A percentile compares a stretch with the other conserved stretches of the same genome.
These are phyloP conservation scores for Protobothrops flavoviridis DNA, from an alignment of 2,113 vertebrate species.

Conservation along the genomic window DNA sequence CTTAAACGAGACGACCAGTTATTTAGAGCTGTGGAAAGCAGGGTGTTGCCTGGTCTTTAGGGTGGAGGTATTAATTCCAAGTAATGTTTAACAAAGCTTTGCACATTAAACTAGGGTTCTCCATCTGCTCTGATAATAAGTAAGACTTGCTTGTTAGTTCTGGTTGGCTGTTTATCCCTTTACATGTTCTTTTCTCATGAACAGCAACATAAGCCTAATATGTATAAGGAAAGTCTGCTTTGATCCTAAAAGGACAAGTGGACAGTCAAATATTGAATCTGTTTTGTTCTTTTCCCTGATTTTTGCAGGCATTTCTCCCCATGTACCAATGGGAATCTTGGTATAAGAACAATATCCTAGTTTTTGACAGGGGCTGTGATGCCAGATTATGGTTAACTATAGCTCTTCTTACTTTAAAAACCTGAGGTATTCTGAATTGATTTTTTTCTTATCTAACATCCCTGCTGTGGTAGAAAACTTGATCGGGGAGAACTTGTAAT, in stretches of 20 bases:
- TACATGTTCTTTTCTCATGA: not conserved
- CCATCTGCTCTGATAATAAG: conserved; percentile 3
- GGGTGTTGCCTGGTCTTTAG: not conserved
- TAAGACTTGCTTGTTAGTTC: not conserved
- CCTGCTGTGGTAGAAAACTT: not conserved
- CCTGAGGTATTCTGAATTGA: not conserved
- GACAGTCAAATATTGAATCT: not conserved
- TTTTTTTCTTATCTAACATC: not conserved
- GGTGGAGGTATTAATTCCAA: not conserved
- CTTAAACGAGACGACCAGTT: not conserved
- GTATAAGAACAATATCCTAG: not conserved
- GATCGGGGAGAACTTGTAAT: not conserved
- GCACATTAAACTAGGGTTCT: not conserved
- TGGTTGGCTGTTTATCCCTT: not conserved
- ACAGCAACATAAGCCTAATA: not conserved
- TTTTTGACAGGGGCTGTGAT: not conserved
- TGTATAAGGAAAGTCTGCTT: not conserved
- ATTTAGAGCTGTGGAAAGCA: not conserved
- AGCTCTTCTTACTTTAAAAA: not conserved
- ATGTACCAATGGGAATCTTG: not conserved
- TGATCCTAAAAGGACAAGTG: not conserved
- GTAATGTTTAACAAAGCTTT: not conserved
- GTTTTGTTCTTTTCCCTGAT: not conserved
- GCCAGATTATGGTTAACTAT: not conserved
- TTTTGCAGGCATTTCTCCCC: not conserved